Conservation (phyloP, 2,113 vertebrate genomes). For the Pelodiscus sinensis region DNA sequence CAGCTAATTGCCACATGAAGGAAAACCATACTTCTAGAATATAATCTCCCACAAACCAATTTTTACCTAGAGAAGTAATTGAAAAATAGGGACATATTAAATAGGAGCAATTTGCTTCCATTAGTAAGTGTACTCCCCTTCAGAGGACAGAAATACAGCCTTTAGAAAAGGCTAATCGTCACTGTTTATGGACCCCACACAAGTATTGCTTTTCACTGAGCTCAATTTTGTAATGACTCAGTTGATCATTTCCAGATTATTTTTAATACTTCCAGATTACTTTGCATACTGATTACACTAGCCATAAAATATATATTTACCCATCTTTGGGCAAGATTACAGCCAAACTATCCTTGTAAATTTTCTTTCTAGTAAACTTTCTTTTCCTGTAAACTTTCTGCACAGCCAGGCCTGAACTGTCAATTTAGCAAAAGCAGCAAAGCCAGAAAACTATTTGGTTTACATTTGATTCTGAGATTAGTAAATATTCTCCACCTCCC, state of each 20-base stretch:
- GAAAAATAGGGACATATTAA: conserved; percentile 9
- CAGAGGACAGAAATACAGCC: conserved; percentile 27
- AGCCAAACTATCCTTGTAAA: background rate
- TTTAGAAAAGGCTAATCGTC: conserved; percentile 36
- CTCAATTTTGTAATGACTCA: conserved; percentile 47
- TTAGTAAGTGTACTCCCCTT: conserved; percentile 25
- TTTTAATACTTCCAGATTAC: conserved; percentile 7
- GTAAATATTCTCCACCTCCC: background rate
- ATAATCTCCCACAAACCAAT: background rate
- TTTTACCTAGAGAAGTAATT: background rate
- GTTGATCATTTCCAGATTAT: conserved; percentile 50
- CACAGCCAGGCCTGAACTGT: conserved; percentile 43
- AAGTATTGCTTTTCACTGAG: conserved; percentile 52
- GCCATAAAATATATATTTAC: conserved; percentile 31
- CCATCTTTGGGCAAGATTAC: conserved; percentile 41
- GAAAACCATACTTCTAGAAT: background rate
- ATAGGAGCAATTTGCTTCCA: background rate
- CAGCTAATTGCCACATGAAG: background rate
- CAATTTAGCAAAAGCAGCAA: background rate
- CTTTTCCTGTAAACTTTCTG: background rate
- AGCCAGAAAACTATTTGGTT: conserved; percentile 14
- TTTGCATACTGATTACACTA: background rate
- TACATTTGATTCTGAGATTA: background rate
- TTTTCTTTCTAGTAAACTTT: background rate
- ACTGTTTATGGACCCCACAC: conserved; percentile 7